Conservation (phyloP, 2,888 invertebrate species). For the Terebella lapidaria region DNA sequence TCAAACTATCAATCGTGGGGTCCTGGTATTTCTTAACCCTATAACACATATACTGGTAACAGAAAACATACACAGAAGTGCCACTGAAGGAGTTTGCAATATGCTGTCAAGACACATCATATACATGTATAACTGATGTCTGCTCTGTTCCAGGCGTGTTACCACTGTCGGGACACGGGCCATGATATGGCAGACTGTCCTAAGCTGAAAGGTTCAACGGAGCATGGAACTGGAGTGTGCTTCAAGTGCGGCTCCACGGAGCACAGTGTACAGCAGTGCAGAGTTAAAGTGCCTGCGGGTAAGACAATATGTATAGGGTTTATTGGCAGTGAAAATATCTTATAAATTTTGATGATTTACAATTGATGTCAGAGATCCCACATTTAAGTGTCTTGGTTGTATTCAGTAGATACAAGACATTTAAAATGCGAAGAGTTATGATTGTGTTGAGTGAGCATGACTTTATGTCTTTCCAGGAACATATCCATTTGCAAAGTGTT, state of each 20-base stretch:
- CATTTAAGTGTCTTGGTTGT: too few relatives aligned
- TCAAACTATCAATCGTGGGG: too few relatives aligned
- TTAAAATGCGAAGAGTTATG: too few relatives aligned
- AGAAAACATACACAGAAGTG: too few relatives aligned
- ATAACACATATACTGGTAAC: too few relatives aligned
- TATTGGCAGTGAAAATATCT: too few relatives aligned
- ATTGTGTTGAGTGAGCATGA: too few relatives aligned
- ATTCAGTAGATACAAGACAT: too few relatives aligned
- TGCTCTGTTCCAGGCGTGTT: conserved; percentile 61
- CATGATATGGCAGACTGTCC: conserved; percentile 80
- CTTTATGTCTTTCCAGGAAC: conserved; percentile 38
- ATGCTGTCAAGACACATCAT: not conserved
- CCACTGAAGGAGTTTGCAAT: not conserved
- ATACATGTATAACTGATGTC: not conserved
- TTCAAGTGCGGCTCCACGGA: conserved; percentile 88
- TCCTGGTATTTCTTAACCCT: too few relatives aligned
- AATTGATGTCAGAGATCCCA: too few relatives aligned
- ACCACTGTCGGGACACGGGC: conserved; percentile 73
- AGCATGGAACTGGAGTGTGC: conserved; percentile 60
- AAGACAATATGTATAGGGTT: too few relatives aligned
- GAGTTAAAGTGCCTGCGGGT: conserved; percentile 35
- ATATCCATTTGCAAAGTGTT: conserved; percentile 79
- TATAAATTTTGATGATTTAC: too few relatives aligned
- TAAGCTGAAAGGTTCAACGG: conserved; percentile 53
- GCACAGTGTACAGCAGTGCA: conserved; percentile 59